A percentile compares a stretch with the other conserved stretches of the same genome.
Evolutionary conservation across 2,797 vertebrate genomes (phyloP).

Genomic region (Siniperca obscura): DNA sequence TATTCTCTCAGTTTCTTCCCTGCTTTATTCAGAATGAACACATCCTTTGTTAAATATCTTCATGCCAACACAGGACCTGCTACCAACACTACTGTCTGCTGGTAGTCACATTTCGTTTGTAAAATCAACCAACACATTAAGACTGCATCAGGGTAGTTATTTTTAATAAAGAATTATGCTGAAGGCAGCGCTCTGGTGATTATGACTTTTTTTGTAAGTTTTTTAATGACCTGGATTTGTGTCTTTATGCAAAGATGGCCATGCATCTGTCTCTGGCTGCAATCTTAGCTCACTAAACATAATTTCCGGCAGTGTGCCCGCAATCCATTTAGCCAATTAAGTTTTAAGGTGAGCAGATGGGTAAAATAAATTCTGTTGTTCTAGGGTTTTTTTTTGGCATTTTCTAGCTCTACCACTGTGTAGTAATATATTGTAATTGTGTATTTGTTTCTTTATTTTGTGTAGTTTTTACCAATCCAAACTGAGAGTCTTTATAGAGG

Average conservation of each 20-base stretch:
- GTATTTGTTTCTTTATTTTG: background rate
- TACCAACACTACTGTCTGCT: background rate
- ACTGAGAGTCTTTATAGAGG: background rate
- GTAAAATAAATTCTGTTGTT: constrained; percentile 56
- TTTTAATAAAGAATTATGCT: constrained; percentile 59
- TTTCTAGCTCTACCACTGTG: constrained; percentile 1
- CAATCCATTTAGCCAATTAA: constrained; percentile 76
- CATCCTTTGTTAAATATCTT: background rate
- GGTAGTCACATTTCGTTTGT: background rate
- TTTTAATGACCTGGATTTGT: constrained; percentile 72
- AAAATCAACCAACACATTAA: constrained; percentile 43
- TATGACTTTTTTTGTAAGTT: constrained; percentile 45
- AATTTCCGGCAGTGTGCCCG: constrained; percentile 56
- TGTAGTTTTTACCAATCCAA: background rate
- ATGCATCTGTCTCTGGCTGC: constrained; percentile 62
- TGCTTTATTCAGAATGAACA: background rate
- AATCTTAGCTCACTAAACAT: constrained; percentile 54
- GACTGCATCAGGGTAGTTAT: constrained; percentile 31
- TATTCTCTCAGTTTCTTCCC: background rate
- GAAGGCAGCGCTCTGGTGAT: constrained; percentile 57
- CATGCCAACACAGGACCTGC: background rate
- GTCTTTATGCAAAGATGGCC: constrained; percentile 52
- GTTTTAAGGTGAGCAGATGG: constrained; percentile 74
- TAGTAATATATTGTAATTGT: background rate
- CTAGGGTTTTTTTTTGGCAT: background rate